Percentiles rank a stretch among this genome's conserved stretches.
These are phyloP conservation scores for Indicator indicator DNA, from an alignment of 2,113 vertebrate species.

Conservation along the genomic window DNA sequence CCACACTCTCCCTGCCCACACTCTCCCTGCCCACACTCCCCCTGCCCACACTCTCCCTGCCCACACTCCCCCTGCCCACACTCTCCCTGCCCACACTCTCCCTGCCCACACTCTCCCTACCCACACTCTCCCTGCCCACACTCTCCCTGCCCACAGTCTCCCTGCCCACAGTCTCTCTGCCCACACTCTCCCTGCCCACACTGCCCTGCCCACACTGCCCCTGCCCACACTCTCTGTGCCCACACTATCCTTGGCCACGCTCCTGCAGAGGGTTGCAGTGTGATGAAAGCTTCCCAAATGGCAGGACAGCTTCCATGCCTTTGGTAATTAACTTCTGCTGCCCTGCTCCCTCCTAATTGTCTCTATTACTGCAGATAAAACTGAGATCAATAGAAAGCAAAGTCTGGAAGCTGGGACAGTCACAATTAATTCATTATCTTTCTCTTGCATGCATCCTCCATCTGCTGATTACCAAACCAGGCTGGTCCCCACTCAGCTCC, in stretches of 20 bases:
- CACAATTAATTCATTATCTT: constrained; percentile 76
- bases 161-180: no score
- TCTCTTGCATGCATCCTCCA: constrained; percentile 57
- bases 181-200: no score
- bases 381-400: constrained; percentile 74
- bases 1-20: no score
- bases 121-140: no score
- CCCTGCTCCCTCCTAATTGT: constrained; percentile 74
- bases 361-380: constrained; percentile 73
- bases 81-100: no score
- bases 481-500: neutral
- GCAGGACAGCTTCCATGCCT: constrained; percentile 67
- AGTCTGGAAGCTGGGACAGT: constrained; percentile 67
- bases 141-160: no score
- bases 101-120: no score
- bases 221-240: no score
- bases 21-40: no score
- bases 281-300: constrained; percentile 73
- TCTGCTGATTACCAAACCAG: constrained; percentile 38
- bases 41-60: no score
- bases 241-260: neutral
- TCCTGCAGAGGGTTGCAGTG: neutral
- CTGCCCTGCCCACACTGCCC: no score
- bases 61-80: no score
- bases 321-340: constrained; percentile 73